Evolutionary conservation across 2,888 invertebrate genomes (phyloP).

Genomic region (Hyposoter dolosus): DNA sequence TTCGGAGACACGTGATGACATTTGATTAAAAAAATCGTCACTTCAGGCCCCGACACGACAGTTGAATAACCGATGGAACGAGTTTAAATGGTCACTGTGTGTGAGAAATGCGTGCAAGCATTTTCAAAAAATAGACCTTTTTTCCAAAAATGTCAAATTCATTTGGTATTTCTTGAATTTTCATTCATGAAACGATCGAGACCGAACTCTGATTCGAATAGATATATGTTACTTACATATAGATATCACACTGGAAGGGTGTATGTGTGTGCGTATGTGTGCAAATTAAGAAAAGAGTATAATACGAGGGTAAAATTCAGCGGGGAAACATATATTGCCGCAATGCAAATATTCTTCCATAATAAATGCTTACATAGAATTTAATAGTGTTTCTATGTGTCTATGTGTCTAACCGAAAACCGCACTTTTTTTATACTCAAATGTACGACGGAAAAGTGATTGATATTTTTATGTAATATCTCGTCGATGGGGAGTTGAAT

Average conservation of each 20-base stretch:
- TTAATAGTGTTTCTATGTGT: background rate
- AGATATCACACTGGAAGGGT: too few species aligned
- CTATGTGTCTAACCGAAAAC: background rate
- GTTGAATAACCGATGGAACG: slow-evolving; percentile 13
- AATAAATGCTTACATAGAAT: background rate
- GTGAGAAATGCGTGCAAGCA: background rate
- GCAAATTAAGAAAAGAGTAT: background rate
- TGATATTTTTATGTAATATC: background rate
- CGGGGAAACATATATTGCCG: background rate
- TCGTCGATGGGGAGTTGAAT: background rate
- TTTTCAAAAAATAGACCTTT: background rate
- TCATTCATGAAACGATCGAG: slow-evolving; percentile 25
- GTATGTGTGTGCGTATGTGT: background rate
- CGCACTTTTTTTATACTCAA: background rate
- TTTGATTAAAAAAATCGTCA: slow-evolving; percentile 6
- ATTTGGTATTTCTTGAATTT: background rate
- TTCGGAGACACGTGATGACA: slow-evolving; percentile 50
- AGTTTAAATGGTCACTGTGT: background rate
- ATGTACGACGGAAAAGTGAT: background rate
- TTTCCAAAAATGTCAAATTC: background rate
- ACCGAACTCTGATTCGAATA: background rate
- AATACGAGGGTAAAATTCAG: background rate
- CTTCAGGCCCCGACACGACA: background rate
- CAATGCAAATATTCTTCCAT: background rate
- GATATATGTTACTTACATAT: too few species aligned